A percentile compares a stretch with the other conserved stretches of the same genome.
These are phyloP conservation scores for Allolobophora icterica DNA, from an alignment of 2,888 invertebrate genomes.

Conservation along the genomic window DNA sequence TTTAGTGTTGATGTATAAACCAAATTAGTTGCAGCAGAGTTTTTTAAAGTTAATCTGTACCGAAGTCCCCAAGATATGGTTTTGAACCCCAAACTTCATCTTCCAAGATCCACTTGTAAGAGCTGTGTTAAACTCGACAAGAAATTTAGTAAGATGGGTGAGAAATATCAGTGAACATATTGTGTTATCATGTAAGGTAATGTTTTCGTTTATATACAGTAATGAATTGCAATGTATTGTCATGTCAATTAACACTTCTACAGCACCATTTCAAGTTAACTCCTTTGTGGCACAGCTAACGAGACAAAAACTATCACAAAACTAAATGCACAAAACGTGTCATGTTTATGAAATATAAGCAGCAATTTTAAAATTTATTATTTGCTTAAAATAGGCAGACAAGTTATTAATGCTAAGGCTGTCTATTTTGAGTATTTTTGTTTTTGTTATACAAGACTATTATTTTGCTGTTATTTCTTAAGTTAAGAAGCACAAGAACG, in stretches of 20 bases:
- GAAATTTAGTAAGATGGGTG: not conserved
- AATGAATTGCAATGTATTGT: not conserved
- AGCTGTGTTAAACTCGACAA: not conserved
- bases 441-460: not conserved
- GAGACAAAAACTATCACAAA: not conserved
- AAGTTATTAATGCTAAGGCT: not conserved
- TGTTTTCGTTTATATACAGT: not conserved
- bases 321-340: not conserved
- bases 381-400: not conserved
- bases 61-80: not conserved
- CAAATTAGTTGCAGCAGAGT: not conserved
- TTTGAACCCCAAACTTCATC: not conserved
- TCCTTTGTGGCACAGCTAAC: not conserved
- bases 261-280: not conserved
- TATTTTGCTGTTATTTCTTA: not conserved
- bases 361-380: not conserved
- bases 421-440: not conserved
- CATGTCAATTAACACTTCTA: not conserved
- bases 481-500: not conserved
- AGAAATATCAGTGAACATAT: not conserved
- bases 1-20: not conserved
- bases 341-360: not conserved
- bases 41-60: not conserved
- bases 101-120: not conserved
- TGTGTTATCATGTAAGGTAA: no score